Evolutionary conservation across 2,113 vertebrate genomes (phyloP), one percentile per base, ranked within the genome.

Genomic region (Emydocephalus ijimae): DNA sequence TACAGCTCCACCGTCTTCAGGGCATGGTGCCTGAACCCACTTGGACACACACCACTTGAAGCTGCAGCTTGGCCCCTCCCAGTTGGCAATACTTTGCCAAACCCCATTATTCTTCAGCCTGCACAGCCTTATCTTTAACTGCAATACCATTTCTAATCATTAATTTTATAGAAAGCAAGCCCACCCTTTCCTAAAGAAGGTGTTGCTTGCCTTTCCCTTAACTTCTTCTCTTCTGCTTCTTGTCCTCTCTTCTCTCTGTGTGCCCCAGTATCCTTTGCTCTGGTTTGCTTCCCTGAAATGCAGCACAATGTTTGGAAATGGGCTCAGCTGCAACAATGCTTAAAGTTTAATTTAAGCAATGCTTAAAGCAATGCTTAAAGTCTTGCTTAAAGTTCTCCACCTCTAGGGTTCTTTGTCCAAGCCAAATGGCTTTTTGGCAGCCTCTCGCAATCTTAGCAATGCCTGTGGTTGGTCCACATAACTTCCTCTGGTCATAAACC

Each of bases 71-170:
- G 92, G 89, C 55, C 94, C 86, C 59, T 93, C 89, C 81, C 81
- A 3, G 0, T 94, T 45, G 87, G 87, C 93, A 10, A 54, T 48
- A 57, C 52, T 86, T 86, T 86, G 89, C 93, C 90, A 91, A 55
- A 91, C 64, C 90, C 92, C 94, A 93, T 90, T 94, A 87, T 92
- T 96, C 94, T 91, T 96, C 86, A 55, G 39, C 91, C 94, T 90
- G 93, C 92, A 45, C 54, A 50, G 93, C 91, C 59, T 96, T 91
- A 74, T 93, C 93, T 96, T 96, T 96, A 92, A 94, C 94, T 89
- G 89, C 95, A 94, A 96, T 97, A 96, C 97, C 97, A 97, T 97
- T 96, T 96, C 95, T 96, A 93, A 96, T 96, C 2, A 0, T 93
- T 97, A 97, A 97, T 97, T 95, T 96, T 97, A 93, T 96, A 96